Evolutionary conservation across 2,888 invertebrate species (phyloP).

Genomic region (Cynaeus angustus): DNA sequence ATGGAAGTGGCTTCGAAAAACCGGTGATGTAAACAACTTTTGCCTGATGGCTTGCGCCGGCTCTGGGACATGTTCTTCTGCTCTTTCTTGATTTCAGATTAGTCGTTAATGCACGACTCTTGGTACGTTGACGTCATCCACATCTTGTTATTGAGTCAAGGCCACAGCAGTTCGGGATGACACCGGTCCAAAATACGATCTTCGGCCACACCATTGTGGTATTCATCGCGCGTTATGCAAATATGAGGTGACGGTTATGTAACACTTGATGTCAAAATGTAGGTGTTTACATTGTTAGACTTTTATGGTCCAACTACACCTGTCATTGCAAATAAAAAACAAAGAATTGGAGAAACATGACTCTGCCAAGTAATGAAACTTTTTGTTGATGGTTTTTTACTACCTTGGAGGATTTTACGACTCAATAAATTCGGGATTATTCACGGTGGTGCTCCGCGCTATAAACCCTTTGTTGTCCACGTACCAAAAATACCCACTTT

Average conservation of each 20-base stretch:
- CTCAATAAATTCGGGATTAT: slow-evolving; percentile 37
- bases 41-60: slow-evolving; percentile 35
- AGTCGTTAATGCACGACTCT: slow-evolving; percentile 9
- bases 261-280: slow-evolving; percentile 36
- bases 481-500: too few species aligned
- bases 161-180: slow-evolving; percentile 9
- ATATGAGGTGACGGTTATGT: slow-evolving; percentile 34
- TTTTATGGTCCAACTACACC: slow-evolving; percentile 37
- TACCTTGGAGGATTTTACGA: slow-evolving; percentile 38
- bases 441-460: slow-evolving; percentile 16
- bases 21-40: slow-evolving; percentile 41
- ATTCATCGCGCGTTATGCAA: slow-evolving; percentile 22
- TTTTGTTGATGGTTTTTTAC: slow-evolving; percentile 23
- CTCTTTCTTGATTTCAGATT: slow-evolving; percentile 6
- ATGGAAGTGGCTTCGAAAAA: slow-evolving; percentile 48
- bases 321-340: slow-evolving; percentile 23
- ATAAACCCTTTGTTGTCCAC: slow-evolving; percentile 28
- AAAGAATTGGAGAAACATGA: slow-evolving; percentile 10
- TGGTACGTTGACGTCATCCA: slow-evolving; percentile 43
- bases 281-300: slow-evolving; percentile 44
- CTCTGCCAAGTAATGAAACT: slow-evolving; percentile 31
- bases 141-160: slow-evolving; percentile 48
- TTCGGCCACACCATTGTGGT: not conserved
- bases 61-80: slow-evolving; percentile 22
- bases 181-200: not conserved